Evolutionary conservation across 35 echinoderm and acorn worm genomes (phyloP).

Genomic region (Nesometra sesokonis): DNA sequence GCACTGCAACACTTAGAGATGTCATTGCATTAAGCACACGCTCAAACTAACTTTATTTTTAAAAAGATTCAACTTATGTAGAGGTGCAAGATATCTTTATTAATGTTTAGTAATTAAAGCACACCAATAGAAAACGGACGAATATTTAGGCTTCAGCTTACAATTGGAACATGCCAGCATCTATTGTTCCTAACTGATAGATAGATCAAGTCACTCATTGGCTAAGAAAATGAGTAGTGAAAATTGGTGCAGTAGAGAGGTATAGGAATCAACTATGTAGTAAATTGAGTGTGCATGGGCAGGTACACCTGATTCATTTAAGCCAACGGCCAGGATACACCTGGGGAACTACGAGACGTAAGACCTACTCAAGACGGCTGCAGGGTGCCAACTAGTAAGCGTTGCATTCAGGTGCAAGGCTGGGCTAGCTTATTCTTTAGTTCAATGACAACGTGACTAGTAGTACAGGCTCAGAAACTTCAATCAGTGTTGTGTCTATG

Average conservation of each 20-base stretch:
- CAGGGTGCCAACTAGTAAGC: neutral
- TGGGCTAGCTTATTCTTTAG: neutral
- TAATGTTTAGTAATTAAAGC: neutral
- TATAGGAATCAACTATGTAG: neutral
- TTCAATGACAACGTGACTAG: neutral
- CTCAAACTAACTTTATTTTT: neutral
- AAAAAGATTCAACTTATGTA: neutral
- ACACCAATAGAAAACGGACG: neutral
- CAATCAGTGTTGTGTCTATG: neutral
- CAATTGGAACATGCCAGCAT: neutral
- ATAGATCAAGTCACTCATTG: neutral
- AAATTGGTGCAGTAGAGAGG: neutral
- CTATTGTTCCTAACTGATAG: neutral
- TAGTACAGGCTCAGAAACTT: neutral
- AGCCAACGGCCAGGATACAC: neutral
- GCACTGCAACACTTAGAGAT: neutral
- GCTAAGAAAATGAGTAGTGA: neutral
- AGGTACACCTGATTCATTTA: neutral
- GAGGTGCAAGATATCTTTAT: neutral
- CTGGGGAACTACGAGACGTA: neutral
- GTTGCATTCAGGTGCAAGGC: neutral
- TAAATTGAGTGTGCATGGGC: neutral
- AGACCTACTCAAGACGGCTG: neutral
- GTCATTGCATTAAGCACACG: neutral
- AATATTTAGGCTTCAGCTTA: neutral